A percentile compares a stretch with the other conserved stretches of the same genome.
Evolutionary conservation across 2,113 vertebrate species (phyloP).

Genomic region (Vicugna pacos): DNA sequence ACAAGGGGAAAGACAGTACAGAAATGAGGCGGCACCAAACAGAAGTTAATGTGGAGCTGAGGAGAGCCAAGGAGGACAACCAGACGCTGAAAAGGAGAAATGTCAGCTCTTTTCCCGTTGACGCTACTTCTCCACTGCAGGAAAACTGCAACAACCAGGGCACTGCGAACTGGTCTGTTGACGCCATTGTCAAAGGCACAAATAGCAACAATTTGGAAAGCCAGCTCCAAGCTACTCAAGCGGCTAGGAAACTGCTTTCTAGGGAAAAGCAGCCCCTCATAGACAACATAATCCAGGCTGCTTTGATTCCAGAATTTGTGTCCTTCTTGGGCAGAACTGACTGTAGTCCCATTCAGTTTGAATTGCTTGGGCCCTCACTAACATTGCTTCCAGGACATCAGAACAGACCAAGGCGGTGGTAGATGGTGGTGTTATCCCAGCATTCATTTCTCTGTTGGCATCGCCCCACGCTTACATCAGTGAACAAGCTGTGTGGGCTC

Average conservation of each 20-base stretch:
- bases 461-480: constrained; percentile 88
- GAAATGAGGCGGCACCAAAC: no score
- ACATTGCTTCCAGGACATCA: constrained; percentile 95
- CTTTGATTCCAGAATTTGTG: constrained; percentile 93
- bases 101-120: no score
- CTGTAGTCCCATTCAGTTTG: constrained; percentile 95
- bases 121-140: no score
- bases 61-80: no score
- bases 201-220: no score
- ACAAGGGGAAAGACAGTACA: no score
- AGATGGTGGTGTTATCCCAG: constrained; percentile 93
- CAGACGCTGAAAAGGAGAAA: no score
- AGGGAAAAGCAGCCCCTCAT: constrained; percentile 96
- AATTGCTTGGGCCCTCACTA: constrained; percentile 95
- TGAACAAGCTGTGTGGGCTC: constrained; percentile 90
- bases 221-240: no score
- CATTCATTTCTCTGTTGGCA: constrained; percentile 91
- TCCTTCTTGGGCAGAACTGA: constrained; percentile 90
- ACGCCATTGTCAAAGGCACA: no score
- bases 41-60: no score
- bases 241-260: constrained; percentile 91
- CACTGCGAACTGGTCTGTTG: no score
- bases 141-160: no score
- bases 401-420: constrained; percentile 94
- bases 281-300: constrained; percentile 91